Evolutionary conservation across 1,140 invertebrate species (phyloP).

Genomic region (Lucilia cuprina): DNA sequence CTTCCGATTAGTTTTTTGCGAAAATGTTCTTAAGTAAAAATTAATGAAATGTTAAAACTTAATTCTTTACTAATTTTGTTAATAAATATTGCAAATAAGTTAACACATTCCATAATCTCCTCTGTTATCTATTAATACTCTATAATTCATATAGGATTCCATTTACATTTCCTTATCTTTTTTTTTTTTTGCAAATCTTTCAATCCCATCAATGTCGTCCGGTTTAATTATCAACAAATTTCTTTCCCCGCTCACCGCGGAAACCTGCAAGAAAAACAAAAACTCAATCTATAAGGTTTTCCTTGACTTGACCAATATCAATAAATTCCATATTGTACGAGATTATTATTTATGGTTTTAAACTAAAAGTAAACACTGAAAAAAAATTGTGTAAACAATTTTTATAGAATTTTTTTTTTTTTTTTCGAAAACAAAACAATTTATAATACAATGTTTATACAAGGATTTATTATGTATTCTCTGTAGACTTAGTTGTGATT

Average conservation of each 20-base stretch:
- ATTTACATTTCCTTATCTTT: too few species aligned
- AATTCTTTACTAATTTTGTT: too few species aligned
- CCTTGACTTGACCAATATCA: conserved; percentile 7
- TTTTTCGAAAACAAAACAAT: not conserved
- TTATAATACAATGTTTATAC: not conserved
- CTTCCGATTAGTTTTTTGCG: too few species aligned
- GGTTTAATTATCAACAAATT: not conserved
- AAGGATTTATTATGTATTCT: not conserved
- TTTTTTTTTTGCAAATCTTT: too few species aligned
- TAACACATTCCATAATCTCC: too few species aligned
- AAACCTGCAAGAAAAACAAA: too few species aligned
- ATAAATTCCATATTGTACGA: not conserved
- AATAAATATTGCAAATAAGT: too few species aligned
- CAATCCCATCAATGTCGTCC: not conserved
- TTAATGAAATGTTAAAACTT: too few species aligned
- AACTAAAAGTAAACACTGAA: not conserved
- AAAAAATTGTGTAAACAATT: not conserved
- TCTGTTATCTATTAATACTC: too few species aligned
- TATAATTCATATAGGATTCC: too few species aligned
- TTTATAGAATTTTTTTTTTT: not conserved
- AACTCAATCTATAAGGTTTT: not conserved
- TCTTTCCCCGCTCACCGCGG: too few species aligned
- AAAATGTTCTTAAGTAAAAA: too few species aligned
- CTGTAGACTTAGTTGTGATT: not conserved
- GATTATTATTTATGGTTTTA: not conserved